Evolutionary conservation across 2,797 vertebrate genomes (phyloP).

Genomic region (Poeciliopsis presidionis): DNA sequence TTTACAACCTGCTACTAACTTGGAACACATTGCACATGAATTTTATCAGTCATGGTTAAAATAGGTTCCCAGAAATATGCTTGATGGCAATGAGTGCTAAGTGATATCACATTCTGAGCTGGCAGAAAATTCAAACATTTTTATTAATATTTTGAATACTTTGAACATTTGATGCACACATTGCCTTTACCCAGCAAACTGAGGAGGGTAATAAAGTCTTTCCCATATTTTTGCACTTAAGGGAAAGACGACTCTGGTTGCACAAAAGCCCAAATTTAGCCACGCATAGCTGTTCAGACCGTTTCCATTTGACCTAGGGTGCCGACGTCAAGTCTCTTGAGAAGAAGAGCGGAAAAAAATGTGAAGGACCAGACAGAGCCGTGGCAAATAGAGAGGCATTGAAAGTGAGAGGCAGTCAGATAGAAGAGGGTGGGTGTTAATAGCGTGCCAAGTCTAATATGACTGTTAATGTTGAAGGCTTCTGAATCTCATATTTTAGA

Average conservation of each 20-base stretch:
- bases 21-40: not conserved
- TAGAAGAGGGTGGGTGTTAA: conserved; percentile 52
- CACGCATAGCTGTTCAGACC: conserved; percentile 11
- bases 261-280: not conserved
- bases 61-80: not conserved
- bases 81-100: not conserved
- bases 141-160: not conserved
- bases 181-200: not conserved
- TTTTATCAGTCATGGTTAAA: not conserved
- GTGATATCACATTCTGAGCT: too few species aligned
- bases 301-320: conserved; percentile 18
- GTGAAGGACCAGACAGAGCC: conserved; percentile 15
- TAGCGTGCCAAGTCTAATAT: conserved; percentile 60
- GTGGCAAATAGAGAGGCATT: conserved; percentile 13
- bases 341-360: not conserved
- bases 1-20: not conserved
- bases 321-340: conserved; percentile 1
- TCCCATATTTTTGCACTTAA: not conserved
- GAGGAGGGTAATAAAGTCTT: not conserved
- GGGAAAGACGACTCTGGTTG: not conserved
- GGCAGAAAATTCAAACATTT: not conserved
- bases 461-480: conserved; percentile 37
- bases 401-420: conserved; percentile 25
- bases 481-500: conserved; percentile 64
- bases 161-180: not conserved